phyloP scores from a whole-genome alignment of 2,888 invertebrate genomes.

The Drosophila mercatorum region DNA sequence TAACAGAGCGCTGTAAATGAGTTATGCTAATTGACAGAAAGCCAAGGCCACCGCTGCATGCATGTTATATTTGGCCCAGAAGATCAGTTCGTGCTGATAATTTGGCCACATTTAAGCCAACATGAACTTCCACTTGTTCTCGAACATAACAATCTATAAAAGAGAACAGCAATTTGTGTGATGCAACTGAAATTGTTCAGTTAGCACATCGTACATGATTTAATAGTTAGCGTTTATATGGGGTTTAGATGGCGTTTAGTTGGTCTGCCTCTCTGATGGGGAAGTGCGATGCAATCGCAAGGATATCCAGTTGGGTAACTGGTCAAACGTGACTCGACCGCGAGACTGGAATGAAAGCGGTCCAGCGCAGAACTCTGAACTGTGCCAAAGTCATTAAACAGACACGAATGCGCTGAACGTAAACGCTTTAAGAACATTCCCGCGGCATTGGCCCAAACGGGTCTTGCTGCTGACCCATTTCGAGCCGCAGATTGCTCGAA shows the following conservation, averaged over 20 bases:
- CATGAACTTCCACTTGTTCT: not conserved
- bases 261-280: not conserved
- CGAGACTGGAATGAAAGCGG: constrained; percentile 62
- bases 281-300: constrained; percentile 35
- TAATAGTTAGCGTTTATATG: constrained; percentile 13
- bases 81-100: not conserved
- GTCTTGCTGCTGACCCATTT: constrained; percentile 61
- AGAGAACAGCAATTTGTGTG: constrained; percentile 15
- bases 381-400: constrained; percentile 59
- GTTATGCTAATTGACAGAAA: not conserved
- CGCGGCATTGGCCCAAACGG: constrained; percentile 41
- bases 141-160: not conserved
- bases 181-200: constrained; percentile 32
- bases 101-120: not conserved
- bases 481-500: constrained; percentile 23
- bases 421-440: constrained; percentile 34
- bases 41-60: not conserved
- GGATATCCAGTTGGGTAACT: constrained; percentile 63
- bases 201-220: constrained; percentile 25
- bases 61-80: not conserved
- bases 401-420: constrained; percentile 25
- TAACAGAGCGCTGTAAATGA: constrained; percentile 1
- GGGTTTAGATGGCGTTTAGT: constrained; percentile 7
- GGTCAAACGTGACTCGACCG: constrained; percentile 37
- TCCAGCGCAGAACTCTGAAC: constrained; percentile 31